These are phyloP conservation scores for Goniozus legneri DNA, from an alignment of 1,140 invertebrate species.

Conservation along the genomic window DNA sequence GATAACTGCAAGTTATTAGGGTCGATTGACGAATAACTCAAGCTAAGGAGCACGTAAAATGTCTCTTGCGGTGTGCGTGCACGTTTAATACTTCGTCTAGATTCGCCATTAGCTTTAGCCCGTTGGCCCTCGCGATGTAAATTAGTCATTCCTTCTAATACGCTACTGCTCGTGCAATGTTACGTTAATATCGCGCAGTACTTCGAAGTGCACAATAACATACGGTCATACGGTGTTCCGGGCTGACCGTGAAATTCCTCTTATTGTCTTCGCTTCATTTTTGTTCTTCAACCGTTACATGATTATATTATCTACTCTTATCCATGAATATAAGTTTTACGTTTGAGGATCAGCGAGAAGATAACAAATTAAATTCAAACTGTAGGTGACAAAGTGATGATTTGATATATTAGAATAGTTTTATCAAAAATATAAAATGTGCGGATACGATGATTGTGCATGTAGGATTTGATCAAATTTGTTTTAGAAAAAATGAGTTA, in stretches of 20 bases:
- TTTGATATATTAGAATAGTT: background rate
- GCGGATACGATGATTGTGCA: background rate
- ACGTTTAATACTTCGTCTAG: conserved; percentile 17
- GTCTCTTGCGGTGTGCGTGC: conserved; percentile 31
- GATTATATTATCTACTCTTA: background rate
- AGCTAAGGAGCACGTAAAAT: conserved; percentile 36
- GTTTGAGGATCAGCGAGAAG: no score
- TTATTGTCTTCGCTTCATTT: background rate
- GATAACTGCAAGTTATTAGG: conserved; percentile 44
- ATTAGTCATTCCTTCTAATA: conserved; percentile 17
- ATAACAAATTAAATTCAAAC: background rate
- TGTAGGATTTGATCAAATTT: conserved; percentile 4
- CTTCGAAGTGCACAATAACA: conserved; percentile 4
- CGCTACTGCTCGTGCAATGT: conserved; percentile 9
- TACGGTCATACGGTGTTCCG: background rate
- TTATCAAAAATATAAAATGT: background rate
- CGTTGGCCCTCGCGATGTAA: conserved; percentile 21
- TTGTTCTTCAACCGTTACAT: background rate
- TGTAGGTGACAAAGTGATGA: background rate
- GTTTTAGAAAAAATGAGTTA: conserved; percentile 37
- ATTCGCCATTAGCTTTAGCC: conserved; percentile 23
- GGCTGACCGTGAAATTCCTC: background rate
- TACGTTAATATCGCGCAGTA: conserved; percentile 15
- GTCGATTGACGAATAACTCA: conserved; percentile 40
- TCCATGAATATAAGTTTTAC: background rate